Percentiles rank a stretch among this genome's conserved stretches.
Evolutionary conservation across 2,888 invertebrate genomes (phyloP).

Genomic region (Sphinx pinastri): DNA sequence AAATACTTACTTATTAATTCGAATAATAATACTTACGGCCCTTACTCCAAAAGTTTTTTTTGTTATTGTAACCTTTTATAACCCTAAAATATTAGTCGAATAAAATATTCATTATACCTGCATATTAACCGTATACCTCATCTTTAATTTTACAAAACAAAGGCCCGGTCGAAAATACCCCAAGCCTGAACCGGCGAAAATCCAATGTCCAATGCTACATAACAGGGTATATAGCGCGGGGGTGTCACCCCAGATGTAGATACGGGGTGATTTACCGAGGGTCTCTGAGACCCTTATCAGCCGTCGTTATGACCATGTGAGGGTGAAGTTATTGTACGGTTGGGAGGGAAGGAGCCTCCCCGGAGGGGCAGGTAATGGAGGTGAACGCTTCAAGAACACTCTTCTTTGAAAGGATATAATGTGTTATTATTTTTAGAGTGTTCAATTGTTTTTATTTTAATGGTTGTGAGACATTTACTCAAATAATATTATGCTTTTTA

Average conservation of each 20-base stretch:
- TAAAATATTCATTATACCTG: too few relatives aligned
- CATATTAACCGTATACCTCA: not conserved
- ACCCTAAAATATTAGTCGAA: too few relatives aligned
- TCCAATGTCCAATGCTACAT: constrained; percentile 61
- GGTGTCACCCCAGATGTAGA: constrained; percentile 71
- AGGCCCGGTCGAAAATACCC: not conserved
- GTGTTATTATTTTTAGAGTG: constrained; percentile 75
- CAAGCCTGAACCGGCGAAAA: constrained; percentile 35
- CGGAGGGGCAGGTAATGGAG: constrained; percentile 54
- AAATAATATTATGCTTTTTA: too few relatives aligned
- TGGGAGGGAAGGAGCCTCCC: constrained; percentile 52
- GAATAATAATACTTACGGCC: too few relatives aligned
- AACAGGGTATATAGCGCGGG: constrained; percentile 64
- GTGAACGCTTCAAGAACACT: constrained; percentile 60
- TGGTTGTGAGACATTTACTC: not conserved
- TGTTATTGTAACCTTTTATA: too few relatives aligned
- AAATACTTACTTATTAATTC: too few relatives aligned
- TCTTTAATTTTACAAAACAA: not conserved
- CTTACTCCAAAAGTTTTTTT: too few relatives aligned
- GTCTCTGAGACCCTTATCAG: constrained; percentile 81
- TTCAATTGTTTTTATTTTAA: constrained; percentile 19
- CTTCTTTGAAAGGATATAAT: constrained; percentile 76
- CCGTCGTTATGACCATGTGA: constrained; percentile 84
- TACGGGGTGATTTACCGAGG: constrained; percentile 81
- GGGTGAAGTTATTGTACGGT: constrained; percentile 76